Evolutionary conservation across 2,113 vertebrate species (phyloP), one percentile per base, ranked within the genome.

Genomic region (Ceratotherium simum): DNA sequence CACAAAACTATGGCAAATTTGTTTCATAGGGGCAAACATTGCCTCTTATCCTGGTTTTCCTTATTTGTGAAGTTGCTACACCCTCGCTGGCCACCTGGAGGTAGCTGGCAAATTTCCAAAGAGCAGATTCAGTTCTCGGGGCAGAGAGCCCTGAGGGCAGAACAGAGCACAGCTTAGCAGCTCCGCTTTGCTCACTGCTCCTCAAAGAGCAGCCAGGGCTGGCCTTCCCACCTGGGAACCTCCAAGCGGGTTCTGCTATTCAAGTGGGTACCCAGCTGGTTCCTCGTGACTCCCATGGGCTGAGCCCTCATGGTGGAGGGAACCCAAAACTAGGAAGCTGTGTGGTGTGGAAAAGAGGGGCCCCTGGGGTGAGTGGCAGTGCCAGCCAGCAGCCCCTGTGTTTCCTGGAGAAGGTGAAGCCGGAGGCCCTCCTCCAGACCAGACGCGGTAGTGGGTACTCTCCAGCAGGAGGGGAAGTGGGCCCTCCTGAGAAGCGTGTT

Each of bases 1-100:
- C 72, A 54, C 46, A 39, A 60, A 82, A 33, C 72, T 42, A 82
- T 85, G 88, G 13, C 56, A 29, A 4, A 18, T 75, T 46, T 39
- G 88, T 67, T 96, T 84, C 76, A 13, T 16, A 39, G 87, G 16
- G 51, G 54, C 93, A 97, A 94, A 97, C 88, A 88, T 1, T 36
- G 73, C 76, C 89, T 97, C 93, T 95, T 95, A 73, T 82, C 95
- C 95, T 1, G 84, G 46, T 56, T 97, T 92, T 88, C 91, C 79
- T 80, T 94, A 92, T 97, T 92, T 96, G 97, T 85, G 93, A 60
- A 78, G 76, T 10, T 0, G 70, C 56, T 93, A 65, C 97, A 67
- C 93, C 96, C 95, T 95, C 78, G 23, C 91, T 73, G 97, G 96
- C 95, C 96, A 97, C 96, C 97, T 98, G 97, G 91, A 97, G 70